These are phyloP conservation scores for Ciconia maguari DNA, from an alignment of 2,113 vertebrate genomes.

Conservation along the genomic window DNA sequence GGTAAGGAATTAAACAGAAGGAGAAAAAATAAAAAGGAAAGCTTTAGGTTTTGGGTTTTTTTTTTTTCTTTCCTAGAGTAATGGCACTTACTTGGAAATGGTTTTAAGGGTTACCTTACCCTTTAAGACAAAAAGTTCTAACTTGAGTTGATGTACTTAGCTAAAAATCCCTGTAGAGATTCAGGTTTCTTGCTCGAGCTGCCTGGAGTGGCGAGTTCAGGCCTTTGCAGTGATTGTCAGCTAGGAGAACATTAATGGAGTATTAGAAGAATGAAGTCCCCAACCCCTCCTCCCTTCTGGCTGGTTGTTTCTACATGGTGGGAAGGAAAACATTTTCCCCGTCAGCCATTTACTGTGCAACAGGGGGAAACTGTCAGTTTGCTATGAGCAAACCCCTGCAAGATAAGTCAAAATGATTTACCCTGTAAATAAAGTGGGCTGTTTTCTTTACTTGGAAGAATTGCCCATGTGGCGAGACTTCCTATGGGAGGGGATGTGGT, in stretches of 20 bases:
- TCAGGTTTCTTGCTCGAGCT: constrained; percentile 57
- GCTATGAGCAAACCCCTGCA: constrained; percentile 65
- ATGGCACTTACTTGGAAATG: background rate
- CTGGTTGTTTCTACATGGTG: constrained; percentile 73
- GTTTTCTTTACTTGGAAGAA: constrained; percentile 76
- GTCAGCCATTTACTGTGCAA: constrained; percentile 74
- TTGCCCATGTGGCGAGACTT: constrained; percentile 74
- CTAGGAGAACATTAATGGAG: constrained; percentile 69
- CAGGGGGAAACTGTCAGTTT: constrained; percentile 73
- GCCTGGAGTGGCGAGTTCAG: constrained; percentile 62
- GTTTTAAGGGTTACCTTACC: constrained; percentile 41
- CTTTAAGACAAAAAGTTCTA: constrained; percentile 59
- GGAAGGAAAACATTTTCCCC: constrained; percentile 76
- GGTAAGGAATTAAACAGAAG: background rate
- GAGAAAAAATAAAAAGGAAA: background rate
- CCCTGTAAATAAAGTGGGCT: constrained; percentile 75
- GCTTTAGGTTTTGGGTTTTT: background rate
- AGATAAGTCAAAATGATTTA: constrained; percentile 78
- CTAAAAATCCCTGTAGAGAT: constrained; percentile 60
- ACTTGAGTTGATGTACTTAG: constrained; percentile 49
- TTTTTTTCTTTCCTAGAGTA: background rate
- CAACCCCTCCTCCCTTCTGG: constrained; percentile 60
- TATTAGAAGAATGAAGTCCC: constrained; percentile 68
- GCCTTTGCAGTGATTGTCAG: constrained; percentile 67
- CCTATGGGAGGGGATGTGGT: constrained; percentile 75